Evolutionary conservation across 2,113 vertebrate genomes (phyloP), one percentile per base, ranked within the genome.

Genomic region (Megaceryle maxima): DNA sequence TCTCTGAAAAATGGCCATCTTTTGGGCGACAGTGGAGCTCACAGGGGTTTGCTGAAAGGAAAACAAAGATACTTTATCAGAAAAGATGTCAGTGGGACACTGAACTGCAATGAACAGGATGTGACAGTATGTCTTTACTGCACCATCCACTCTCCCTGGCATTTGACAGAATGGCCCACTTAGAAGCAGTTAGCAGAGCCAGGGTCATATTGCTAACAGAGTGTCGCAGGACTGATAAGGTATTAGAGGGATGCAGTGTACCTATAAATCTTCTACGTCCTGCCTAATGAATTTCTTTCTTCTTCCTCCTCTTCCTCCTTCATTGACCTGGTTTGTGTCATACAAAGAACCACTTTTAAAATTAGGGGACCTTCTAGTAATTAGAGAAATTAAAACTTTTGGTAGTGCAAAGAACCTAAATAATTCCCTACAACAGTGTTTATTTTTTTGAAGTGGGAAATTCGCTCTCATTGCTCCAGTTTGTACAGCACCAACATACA

Each of bases 21-120:
- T 98, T 55, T 2, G 99, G 99, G 66, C 98, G 98, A 83, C 99
- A 99, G 96, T 99, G 98, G 57, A 99, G 98, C 97, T 99, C 99
- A 86, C 99, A 99, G 20, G 99, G 99, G 81, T 94, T 98, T n/a
- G 94, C 99, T 99, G 92, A n/a, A 96, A 67, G 59, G 84, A 59
- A 82, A 76, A 92, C 31, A 87, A 83, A 92, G n/a, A 89, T 2
- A 43, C 11, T 85, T 59, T 5, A 29, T 67, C 55, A 93, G 37
- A 44, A 50, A 73, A 16, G 5, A 14, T 1, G 4, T 50, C 37
- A 44, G 43, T 7, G 6, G n/a, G 16, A 59, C 43, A 48, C 3
- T 24, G 28, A 80, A 62, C 29, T 29, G 13, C 9, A 69, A 24
- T 0, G 5, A 8, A 29, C 17, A 22, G 13, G 9, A 26, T 57